Base-by-base conservation (phyloP, 2,113 vertebrate species). In the Mormyrus iriodes region DNA sequence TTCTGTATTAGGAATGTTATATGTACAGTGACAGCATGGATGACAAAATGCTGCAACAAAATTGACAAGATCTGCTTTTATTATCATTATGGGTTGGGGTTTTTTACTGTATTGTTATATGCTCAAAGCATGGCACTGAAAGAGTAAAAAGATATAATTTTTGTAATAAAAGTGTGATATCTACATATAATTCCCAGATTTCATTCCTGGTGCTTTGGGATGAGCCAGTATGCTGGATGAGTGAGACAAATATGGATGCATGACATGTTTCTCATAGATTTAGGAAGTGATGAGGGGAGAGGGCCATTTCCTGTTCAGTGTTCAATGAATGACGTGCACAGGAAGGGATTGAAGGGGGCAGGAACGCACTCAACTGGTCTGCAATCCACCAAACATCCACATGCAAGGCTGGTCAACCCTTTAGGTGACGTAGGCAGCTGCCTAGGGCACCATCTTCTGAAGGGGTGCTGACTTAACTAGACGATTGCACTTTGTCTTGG, bases 91-190 rank as follows among this genome's bases (percentile, higher is more conserved):
- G 95, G 95, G 95, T 93, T 92, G 91, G 95, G 95, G 94, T 96
- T 96, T 96, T 96, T 92, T 96, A 96, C 95, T 94, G 95, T 95
- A 95, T 96, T 96, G 95, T 95, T 96, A 96, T 96, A 95, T 95
- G 96, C 96, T 95, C 93, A 93, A 94, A 96, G 96, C 96, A 96
- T 96, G 96, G 96, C 95, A 95, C 92, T 94, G 94, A 96, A 92
- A 96, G 94, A 96, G 94, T 92, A 96, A 58, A 87, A 93, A 95
- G 49, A 94, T 96, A 91, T 96, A 96, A 96, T 96, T 96, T 96
- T 96, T 96, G 91, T 96, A 96, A 96, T 96, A 96, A 96, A 96
- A 96, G 96, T 96, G 95, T 96, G 93, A 96, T 96, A 96, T 94
- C 92, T 93, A 86, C 58, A 87, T 87, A 87, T 24, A 92, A 95